Evolutionary conservation across 1,140 invertebrate genomes (phyloP), one percentile per base, ranked within the genome.

Genomic region (Bombus polaris): DNA sequence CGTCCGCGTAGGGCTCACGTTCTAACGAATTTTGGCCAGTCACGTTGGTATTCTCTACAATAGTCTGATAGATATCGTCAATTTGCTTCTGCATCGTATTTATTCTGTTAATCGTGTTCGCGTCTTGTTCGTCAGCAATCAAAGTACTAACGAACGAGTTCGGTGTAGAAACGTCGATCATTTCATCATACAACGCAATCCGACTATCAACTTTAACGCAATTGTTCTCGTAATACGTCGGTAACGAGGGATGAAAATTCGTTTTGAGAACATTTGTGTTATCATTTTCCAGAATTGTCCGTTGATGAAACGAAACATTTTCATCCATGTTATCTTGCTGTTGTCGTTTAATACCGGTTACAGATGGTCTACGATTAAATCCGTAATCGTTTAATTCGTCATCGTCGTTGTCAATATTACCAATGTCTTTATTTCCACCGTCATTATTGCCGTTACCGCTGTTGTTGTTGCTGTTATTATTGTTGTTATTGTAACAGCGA

Each of bases 371-470:
- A n/a, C 97, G 96, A 90, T 98, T 97, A 93, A 99, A 98, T 10
- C 98, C 98, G 87, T 98, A 98, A 91, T 98, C 98, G 87, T 98
- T 98, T 86, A 98, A 96, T 91, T 98, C 98, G 82, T 98, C 97
- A 82, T 97, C 97, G 28, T 97, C 97, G 47, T 97, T 96, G 35
- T 96, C 96, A 83, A 76, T 77, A 2, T 82, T 74, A 3, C 78
- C 79, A 28, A 84, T 83, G 18, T 77, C 75, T 3, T 79, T 57
- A 3, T 82, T 83, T 9, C 37, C 79, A 32, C 35, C 65, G 10
- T 39, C 37, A 25, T 78, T 28, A 25, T 70, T 28, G 8, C 66
- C 39, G 22, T 79, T 76, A 35, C 18, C 18, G 37, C 62, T 70
- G 47, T 47, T 68, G 1, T 3, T 98, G 82, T 98, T 97, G 81